These are phyloP conservation scores for Apostichopus japonicus DNA, from an alignment of 35 echinoderm and acorn worm genomes.

Conservation along the genomic window DNA sequence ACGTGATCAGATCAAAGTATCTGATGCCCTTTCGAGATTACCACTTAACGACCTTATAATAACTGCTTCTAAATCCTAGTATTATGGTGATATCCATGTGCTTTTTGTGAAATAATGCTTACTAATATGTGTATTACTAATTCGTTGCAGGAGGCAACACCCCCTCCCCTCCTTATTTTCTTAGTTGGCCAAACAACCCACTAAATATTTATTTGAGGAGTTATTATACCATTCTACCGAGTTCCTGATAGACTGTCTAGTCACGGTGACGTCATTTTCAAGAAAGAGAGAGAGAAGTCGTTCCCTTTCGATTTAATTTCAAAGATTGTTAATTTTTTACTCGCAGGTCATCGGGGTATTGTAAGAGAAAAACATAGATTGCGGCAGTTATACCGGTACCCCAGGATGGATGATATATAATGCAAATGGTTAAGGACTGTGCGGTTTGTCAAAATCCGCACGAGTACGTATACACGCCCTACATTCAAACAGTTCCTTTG, in stretches of 20 bases:
- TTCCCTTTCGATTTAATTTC: neutral
- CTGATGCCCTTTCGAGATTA: slow-evolving; percentile 16
- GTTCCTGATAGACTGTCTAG: neutral
- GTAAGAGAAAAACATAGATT: slow-evolving; percentile 47
- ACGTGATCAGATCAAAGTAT: slow-evolving; percentile 33
- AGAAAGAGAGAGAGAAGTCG: neutral
- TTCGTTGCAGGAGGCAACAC: slow-evolving; percentile 5
- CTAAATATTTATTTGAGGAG: neutral
- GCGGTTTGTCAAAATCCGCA: slow-evolving; percentile 30
- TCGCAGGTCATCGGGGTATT: slow-evolving; percentile 34
- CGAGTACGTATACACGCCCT: neutral
- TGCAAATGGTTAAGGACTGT: slow-evolving; percentile 38
- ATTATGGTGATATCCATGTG: neutral
- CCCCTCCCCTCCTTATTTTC: neutral
- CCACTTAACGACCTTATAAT: slow-evolving; percentile 27
- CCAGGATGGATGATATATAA: slow-evolving; percentile 47
- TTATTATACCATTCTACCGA: slow-evolving; percentile 3
- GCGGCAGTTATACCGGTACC: slow-evolving; percentile 31
- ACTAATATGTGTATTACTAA: slow-evolving; percentile 10
- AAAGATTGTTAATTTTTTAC: slow-evolving; percentile 8
- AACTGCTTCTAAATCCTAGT: neutral
- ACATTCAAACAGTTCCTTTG: slow-evolving; percentile 19
- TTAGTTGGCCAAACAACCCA: neutral
- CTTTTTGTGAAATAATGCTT: slow-evolving; percentile 29
- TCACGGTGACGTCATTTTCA: slow-evolving; percentile 46